Evolutionary conservation across 2,113 vertebrate species (phyloP).

Genomic region (Pelvicachromis taeniatus): DNA sequence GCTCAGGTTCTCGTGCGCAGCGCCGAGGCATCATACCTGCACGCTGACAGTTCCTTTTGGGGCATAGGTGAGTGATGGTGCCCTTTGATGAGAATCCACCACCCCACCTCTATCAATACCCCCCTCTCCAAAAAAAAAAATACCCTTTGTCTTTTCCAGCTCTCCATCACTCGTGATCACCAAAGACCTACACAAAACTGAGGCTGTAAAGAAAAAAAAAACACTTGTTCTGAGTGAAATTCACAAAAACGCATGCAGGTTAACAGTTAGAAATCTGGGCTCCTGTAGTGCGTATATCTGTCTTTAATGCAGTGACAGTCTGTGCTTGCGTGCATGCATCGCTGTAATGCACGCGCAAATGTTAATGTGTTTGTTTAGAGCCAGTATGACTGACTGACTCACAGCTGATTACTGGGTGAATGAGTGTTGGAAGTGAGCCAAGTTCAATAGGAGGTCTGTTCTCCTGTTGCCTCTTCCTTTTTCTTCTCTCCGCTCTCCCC

Average conservation of each 20-base stretch:
- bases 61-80: conserved; percentile 81
- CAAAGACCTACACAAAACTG: not conserved
- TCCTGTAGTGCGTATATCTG: not conserved
- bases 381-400: conserved; percentile 80
- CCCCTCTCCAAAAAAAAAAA: conserved; percentile 46
- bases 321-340: not conserved
- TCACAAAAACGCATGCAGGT: not conserved
- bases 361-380: conserved; percentile 61
- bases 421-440: conserved; percentile 85
- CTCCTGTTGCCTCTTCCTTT: conserved; percentile 36
- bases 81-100: conserved; percentile 74
- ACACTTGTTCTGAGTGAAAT: not conserved
- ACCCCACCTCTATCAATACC: conserved; percentile 61
- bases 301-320: conserved; percentile 12
- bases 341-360: conserved; percentile 15
- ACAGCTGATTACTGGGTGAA: conserved; percentile 82
- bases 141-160: conserved; percentile 65
- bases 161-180: conserved; percentile 44
- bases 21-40: conserved; percentile 65
- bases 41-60: conserved; percentile 73
- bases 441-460: conserved; percentile 80
- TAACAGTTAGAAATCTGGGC: not conserved
- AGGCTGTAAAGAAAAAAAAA: not conserved
- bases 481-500: not conserved
- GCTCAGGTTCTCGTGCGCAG: conserved; percentile 71